These are phyloP conservation scores for Merluccius polli DNA, from an alignment of 2,797 vertebrate genomes.

Conservation along the genomic window DNA sequence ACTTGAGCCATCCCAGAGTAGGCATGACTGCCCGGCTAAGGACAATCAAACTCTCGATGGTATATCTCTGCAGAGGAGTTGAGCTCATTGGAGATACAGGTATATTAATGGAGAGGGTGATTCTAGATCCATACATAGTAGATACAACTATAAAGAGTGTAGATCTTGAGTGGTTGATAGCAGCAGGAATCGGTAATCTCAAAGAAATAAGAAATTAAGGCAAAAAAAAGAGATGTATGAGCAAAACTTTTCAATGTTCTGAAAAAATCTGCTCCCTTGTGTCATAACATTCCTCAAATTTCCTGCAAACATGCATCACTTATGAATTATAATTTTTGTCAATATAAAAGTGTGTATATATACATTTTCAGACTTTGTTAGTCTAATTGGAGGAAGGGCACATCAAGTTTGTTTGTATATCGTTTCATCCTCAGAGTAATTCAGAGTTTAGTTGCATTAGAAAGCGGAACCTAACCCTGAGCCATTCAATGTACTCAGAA, in stretches of 20 bases:
- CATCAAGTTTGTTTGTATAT: not conserved
- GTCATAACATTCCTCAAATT: not conserved
- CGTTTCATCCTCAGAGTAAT: not conserved
- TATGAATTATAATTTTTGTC: not conserved
- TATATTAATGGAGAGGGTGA: slow-evolving; percentile 27
- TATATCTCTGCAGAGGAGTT: slow-evolving; percentile 21
- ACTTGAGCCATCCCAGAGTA: not conserved
- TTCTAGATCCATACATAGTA: slow-evolving; percentile 4
- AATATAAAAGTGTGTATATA: not conserved
- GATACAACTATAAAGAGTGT: slow-evolving; percentile 11
- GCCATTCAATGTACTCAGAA: not conserved
- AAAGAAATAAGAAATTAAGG: not conserved
- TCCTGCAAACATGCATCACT: not conserved
- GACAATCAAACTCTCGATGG: no score
- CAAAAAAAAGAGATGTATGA: not conserved
- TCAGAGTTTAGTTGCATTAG: slow-evolving; percentile 1
- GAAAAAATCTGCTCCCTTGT: not conserved
- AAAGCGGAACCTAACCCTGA: not conserved
- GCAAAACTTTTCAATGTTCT: not conserved
- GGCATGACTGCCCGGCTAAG: slow-evolving; percentile 1
- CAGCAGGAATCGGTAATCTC: not conserved
- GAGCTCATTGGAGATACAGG: slow-evolving; percentile 16
- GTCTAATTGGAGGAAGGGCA: not conserved
- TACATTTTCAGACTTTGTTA: not conserved
- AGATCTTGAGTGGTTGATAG: not conserved